Conservation (phyloP, 2,113 vertebrate genomes). For the Malurus cyaneus region DNA sequence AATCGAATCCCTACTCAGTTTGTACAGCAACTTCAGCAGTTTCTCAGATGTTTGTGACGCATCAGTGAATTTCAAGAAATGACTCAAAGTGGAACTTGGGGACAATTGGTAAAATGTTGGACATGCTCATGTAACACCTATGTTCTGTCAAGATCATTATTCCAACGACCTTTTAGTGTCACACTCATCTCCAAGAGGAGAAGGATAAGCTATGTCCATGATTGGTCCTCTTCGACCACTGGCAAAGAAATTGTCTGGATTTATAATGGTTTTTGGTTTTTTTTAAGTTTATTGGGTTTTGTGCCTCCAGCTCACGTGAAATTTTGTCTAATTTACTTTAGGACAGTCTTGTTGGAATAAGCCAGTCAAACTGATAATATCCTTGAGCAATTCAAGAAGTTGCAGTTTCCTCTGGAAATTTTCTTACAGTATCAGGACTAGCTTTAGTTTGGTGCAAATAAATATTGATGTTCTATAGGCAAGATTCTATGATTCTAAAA, state of each 20-base stretch:
- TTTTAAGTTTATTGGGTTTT: not conserved
- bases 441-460: not conserved
- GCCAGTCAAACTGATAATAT: not conserved
- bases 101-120: not conserved
- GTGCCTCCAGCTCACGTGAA: not conserved
- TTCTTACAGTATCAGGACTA: not conserved
- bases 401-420: not conserved
- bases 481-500: not conserved
- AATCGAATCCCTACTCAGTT: not conserved
- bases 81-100: rapidly evolving
- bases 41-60: not conserved
- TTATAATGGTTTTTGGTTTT: not conserved
- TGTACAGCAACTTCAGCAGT: not conserved
- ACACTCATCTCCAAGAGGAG: not conserved
- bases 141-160: not conserved
- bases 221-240: not conserved
- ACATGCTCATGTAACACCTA: not conserved
- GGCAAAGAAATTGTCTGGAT: not conserved
- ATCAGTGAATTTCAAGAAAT: not conserved
- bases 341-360: not conserved
- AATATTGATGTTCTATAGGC: not conserved
- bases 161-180: not conserved
- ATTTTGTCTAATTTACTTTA: not conserved
- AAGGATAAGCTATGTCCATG: not conserved
- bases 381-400: not conserved